Percentiles rank a stretch among this genome's conserved stretches.
Conservation (phyloP, 2,797 vertebrate species). For the Rhinoraja longicauda region DNA sequence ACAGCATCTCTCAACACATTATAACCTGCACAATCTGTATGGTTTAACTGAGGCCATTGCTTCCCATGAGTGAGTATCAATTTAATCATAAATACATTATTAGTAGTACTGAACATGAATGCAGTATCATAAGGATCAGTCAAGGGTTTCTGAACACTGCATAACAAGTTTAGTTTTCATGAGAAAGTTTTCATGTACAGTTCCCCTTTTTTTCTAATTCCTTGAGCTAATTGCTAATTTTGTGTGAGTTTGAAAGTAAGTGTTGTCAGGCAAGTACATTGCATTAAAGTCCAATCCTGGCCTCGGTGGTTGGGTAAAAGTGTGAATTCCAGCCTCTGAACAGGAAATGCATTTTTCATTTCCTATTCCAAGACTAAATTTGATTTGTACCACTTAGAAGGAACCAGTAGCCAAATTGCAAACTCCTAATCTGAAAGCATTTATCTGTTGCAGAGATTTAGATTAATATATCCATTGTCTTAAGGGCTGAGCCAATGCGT, state of each 20-base stretch:
- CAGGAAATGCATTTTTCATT: not conserved
- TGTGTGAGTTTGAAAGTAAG: not conserved
- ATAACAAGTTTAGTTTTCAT: not conserved
- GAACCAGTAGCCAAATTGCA: not conserved
- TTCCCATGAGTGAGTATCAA: slow-evolving; percentile 70
- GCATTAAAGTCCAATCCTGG: too few relatives aligned
- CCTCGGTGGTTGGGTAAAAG: not conserved
- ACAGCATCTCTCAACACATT: slow-evolving; percentile 81
- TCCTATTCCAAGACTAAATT: not conserved
- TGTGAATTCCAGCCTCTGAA: not conserved
- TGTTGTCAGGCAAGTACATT: not conserved
- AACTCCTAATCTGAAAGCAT: not conserved
- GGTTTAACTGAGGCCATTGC: slow-evolving; percentile 79
- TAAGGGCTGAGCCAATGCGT: not conserved
- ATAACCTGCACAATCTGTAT: slow-evolving; percentile 90
- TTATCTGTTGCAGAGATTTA: not conserved
- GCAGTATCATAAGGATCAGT: not conserved
- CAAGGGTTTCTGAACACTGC: not conserved
- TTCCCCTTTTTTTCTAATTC: too few relatives aligned
- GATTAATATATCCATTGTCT: not conserved
- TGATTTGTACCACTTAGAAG: not conserved
- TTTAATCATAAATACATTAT: not conserved
- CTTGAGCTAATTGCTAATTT: not conserved
- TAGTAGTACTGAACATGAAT: not conserved
- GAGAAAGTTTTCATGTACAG: not conserved